Conservation (phyloP, 2,113 vertebrate genomes). For the Paramormyrops kingsleyae region DNA sequence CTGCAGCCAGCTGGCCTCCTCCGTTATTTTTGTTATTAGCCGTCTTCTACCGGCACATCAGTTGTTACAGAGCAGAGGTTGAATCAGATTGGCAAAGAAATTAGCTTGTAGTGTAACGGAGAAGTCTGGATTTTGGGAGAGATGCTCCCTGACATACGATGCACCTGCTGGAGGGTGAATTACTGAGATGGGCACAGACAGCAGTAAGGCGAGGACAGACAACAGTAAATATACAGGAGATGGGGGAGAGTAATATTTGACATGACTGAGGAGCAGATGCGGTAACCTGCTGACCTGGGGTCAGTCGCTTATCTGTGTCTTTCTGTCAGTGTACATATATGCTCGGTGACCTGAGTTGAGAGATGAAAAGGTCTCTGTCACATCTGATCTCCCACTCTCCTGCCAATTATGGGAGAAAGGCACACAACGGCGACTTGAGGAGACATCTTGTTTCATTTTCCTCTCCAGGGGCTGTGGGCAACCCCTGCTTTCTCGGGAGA, state of each 20-base stretch:
- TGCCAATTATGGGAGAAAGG: background rate
- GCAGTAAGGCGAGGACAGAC: background rate
- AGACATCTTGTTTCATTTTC: background rate
- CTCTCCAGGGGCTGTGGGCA: background rate
- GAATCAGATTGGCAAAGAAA: constrained; percentile 36
- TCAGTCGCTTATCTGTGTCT: background rate
- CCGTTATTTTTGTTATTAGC: constrained; percentile 32
- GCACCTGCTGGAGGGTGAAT: constrained; percentile 41
- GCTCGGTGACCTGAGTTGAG: background rate
- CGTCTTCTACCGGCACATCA: constrained; percentile 40
- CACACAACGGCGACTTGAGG: background rate
- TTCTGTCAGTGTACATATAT: background rate
- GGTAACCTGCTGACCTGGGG: background rate
- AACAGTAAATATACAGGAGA: background rate
- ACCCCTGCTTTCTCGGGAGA: background rate
- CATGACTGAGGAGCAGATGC: background rate
- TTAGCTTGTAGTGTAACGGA: constrained; percentile 31
- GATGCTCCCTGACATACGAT: constrained; percentile 40
- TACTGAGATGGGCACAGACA: constrained; percentile 34
- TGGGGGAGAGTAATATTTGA: background rate
- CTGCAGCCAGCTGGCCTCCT: background rate
- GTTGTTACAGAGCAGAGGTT: constrained; percentile 41
- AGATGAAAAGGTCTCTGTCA: constrained; percentile 15
- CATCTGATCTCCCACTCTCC: background rate
- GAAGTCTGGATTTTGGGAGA: constrained; percentile 27